These are phyloP conservation scores for Pediacus dermestoides DNA, from an alignment of 2,888 invertebrate species.

Conservation along the genomic window DNA sequence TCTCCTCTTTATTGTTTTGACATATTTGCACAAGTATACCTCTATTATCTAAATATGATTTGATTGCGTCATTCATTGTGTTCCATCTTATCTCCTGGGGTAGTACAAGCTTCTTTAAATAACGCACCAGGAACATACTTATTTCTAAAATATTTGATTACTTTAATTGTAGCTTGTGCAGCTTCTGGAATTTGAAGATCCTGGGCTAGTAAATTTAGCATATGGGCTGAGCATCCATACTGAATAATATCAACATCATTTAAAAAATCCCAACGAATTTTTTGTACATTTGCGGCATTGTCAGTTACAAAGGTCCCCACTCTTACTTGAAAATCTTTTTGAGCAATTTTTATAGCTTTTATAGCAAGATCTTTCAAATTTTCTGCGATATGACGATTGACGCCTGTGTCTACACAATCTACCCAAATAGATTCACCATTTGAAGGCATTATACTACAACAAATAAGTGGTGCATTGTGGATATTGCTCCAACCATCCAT, in stretches of 20 bases:
- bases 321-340: conserved; percentile 10
- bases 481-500: too few relatives aligned
- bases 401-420: too few relatives aligned
- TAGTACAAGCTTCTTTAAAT: conserved; percentile 17
- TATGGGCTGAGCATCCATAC: conserved; percentile 10
- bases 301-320: conserved; percentile 14
- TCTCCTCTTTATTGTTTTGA: conserved; percentile 10
- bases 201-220: conserved; percentile 21
- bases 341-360: conserved; percentile 12
- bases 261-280: conserved; percentile 9
- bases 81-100: conserved; percentile 17
- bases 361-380: conserved; percentile 13
- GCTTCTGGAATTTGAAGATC: conserved; percentile 23
- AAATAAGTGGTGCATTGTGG: too few relatives aligned
- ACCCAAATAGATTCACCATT: too few relatives aligned
- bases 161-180: conserved; percentile 17
- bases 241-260: conserved; percentile 13
- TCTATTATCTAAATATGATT: conserved; percentile 16
- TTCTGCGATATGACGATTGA: conserved; percentile 12
- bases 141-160: conserved; percentile 26
- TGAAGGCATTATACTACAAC: too few relatives aligned
- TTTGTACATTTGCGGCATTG: conserved; percentile 1
- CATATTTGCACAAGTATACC: conserved; percentile 11
- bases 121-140: conserved; percentile 22
- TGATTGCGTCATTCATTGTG: conserved; percentile 17